phyloP scores from a whole-genome alignment of 2,797 vertebrate genomes.

The Epinephelus coioides region DNA sequence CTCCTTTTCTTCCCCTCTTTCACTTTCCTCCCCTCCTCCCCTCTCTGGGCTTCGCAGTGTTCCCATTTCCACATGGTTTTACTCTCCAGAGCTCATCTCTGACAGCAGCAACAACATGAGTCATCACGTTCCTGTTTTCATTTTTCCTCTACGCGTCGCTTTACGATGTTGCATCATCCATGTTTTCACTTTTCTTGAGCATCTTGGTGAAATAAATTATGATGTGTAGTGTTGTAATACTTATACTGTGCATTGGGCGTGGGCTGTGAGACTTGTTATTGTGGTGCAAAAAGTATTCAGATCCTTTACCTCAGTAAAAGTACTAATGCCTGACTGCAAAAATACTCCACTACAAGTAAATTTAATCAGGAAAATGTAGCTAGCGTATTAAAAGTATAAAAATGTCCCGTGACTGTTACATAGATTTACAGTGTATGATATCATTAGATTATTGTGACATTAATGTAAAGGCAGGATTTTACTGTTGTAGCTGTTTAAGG shows the following conservation, averaged over 20 bases:
- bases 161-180: neutral
- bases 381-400: too few relatives aligned
- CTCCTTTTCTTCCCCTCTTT: neutral
- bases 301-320: neutral
- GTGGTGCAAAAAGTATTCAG: neutral
- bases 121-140: neutral
- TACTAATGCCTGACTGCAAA: neutral
- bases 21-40: neutral
- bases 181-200: neutral
- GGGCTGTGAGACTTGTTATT: neutral
- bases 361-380: too few relatives aligned
- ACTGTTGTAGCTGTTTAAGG: too few relatives aligned
- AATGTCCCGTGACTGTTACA: too few relatives aligned
- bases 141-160: neutral
- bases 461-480: too few relatives aligned
- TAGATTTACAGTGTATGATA: too few relatives aligned
- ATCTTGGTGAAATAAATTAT: neutral
- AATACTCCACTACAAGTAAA: neutral
- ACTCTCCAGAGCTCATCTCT: neutral
- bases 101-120: neutral
- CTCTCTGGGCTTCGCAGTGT: neutral
- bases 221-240: neutral
- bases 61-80: neutral
- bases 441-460: too few relatives aligned
- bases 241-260: neutral